Base-by-base conservation (phyloP, 2,797 vertebrate species). In the Babyrousa celebensis region DNA sequence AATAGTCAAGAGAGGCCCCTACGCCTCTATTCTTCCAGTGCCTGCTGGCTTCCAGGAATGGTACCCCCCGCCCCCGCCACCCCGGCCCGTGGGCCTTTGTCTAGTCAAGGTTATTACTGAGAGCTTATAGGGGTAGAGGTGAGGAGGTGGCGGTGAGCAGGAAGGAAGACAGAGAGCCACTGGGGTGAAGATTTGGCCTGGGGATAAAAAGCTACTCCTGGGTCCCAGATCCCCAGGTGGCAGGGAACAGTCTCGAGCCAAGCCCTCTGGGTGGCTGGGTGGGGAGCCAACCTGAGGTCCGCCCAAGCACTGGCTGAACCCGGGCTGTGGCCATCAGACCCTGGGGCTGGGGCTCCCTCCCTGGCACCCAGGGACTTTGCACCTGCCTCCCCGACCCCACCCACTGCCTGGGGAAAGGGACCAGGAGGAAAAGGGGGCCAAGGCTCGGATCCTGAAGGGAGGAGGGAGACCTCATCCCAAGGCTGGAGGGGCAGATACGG, bases 21-120 rank as follows among this genome's bases (percentile, higher is more conserved):
- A 1, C 32, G 63, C 63, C 89, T 88, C 48, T n/a, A 0, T 70
- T 60, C 54, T 70, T 54, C 65, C 12, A 25, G 56, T 12, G 27
- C 87, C 94, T 20, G 62, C 95, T 43, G 62, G 21, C 72, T 60
- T 62, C 80, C 63, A 62, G 62, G 63, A 85, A 20, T 0, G 7
- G 62, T 14, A 18, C 17, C 40, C 63, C 56, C 11, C n/a, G n/a
- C n/a, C n/a, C n/a, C n/a, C n/a, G n/a, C n/a, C n/a, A n/a, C n/a
- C n/a, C 2, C 23, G 63, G 93, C 84, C 52, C 27, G 32, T 48
- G 54, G 94, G 63, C 23, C 78, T 72, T 82, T 65, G 10, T 96
- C 62, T 96, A 15, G 63, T 79, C 40, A 86, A 94, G 87, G 89
- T 93, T 40, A 86, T 78, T 89, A 36, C 29, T 18, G 58, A 82